A percentile compares a stretch with the other conserved stretches of the same genome.
phyloP scores from a whole-genome alignment of 2,888 invertebrate genomes.

The Xylophagus ater region DNA sequence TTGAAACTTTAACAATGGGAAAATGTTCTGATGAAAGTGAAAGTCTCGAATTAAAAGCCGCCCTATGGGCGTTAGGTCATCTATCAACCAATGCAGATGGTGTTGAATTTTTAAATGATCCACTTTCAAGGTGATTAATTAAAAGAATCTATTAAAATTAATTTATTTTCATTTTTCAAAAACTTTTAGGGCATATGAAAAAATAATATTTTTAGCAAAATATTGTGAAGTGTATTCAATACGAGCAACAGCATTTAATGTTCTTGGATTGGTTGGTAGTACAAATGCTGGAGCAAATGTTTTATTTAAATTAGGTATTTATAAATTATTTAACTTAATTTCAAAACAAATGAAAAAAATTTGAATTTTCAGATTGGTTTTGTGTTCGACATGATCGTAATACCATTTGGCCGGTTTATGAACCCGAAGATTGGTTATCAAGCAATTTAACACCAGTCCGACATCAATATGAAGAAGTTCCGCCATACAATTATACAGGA shows the following conservation, averaged over 20 bases:
- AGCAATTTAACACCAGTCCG: constrained; percentile 38
- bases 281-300: constrained; percentile 74
- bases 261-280: constrained; percentile 73
- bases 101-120: constrained; percentile 53
- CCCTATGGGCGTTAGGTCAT: constrained; percentile 83
- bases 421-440: constrained; percentile 50
- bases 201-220: constrained; percentile 57
- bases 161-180: background rate
- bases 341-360: background rate
- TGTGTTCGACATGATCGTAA: constrained; percentile 66
- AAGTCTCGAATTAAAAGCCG: constrained; percentile 70
- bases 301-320: constrained; percentile 55
- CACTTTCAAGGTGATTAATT: constrained; percentile 26
- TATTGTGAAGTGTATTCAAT: constrained; percentile 76
- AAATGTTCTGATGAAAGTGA: constrained; percentile 55
- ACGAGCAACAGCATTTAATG: constrained; percentile 80
- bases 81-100: constrained; percentile 68
- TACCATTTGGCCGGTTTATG: constrained; percentile 64
- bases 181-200: constrained; percentile 32
- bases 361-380: constrained; percentile 48
- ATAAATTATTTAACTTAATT: background rate
- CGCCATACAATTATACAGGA: constrained; percentile 34
- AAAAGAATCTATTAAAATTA: constrained; percentile 11
- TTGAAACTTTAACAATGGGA: constrained; percentile 36
- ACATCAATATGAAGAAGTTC: constrained; percentile 37